Evolutionary conservation across 2,888 invertebrate genomes (phyloP), one percentile per base, ranked within the genome.

Genomic region (Caenorhabditis becei): DNA sequence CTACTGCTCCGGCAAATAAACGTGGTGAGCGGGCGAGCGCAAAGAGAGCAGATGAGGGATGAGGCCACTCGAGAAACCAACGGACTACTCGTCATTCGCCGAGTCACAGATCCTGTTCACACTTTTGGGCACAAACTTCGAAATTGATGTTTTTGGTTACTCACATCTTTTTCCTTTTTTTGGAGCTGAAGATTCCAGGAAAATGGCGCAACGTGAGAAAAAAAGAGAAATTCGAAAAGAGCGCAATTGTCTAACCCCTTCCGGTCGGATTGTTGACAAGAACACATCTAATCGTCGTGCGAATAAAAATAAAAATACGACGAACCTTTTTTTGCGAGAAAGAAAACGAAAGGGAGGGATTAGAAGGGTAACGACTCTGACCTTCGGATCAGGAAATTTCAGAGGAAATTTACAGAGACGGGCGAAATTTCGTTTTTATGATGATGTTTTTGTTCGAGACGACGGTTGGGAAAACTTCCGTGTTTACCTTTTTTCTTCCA

Each of bases 211-310:
- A 44, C 16, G 26, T 32, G 35, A 28, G 32, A 20, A 58, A 58
- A 18, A 35, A 18, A 18, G 24, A 26, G n/a, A 37, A 10, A 24
- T 28, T 54, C 4, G 26, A 37, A 54, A 18, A 47, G n/a, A 44
- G 28, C 24, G 32, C 63, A 56, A 44, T 26, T 14, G 16, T 59
- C 51, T 20, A 44, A 63, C 49, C 24, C 56, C 53, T 74, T 74
- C 74, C 74, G 74, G 65, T 51, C 18, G 54, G 44, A 20, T 56
- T 72, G 71, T 72, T 72, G 72, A 72, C 74, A 59, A 51, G 59
- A 58, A 58, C 51, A 66, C 47, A 35, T 44, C 23, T 71, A 71
- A 62, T 71, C 62, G 69, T 37, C 23, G 28, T 54, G 24, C 26
- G 20, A 49, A 70, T 35, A 26, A 32, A 32, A 10, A n/a, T n/a